Base-by-base conservation (phyloP, 2,797 vertebrate species). In the Psittacula echo region DNA sequence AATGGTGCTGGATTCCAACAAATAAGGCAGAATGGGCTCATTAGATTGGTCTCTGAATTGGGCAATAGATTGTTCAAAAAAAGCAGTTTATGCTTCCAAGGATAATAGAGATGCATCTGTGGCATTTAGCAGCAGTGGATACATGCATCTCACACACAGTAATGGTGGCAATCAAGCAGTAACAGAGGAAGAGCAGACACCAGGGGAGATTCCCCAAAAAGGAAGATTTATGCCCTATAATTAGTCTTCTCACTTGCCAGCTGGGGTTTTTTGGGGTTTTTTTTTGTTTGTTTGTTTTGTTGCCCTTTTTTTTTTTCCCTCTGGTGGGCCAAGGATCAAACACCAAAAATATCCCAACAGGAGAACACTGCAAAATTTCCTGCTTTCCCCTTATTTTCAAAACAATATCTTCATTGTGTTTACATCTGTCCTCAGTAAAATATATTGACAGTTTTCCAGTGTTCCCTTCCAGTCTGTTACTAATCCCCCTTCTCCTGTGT, bases 41-140 rank as follows among this genome's bases (percentile, higher is more conserved):
- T 94, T 89, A 87, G 51, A 83, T 74, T 83, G 62, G 39, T 75
- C 80, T 90, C 75, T 68, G 91, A 86, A 66, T 50, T 26, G 53
- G 66, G 66, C 47, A 75, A 75, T 53, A 75, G 32, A 81, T 70
- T 65, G 93, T 22, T 62, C 80, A 89, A 61, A 65, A 91, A 67
- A 72, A 66, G 23, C 32, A 85, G 62, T 75, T 95, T 72, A 30
- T 85, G 42, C 41, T 94, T 84, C 66, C 75, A 21, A 87, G 75
- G 32, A 48, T 90, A 94, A 93, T 71, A 94, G 77, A 90, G 81
- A 80, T 83, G 71, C 75, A 70, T 96, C 90, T 89, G 68, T 66
- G 54, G 73, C 62, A 64, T 82, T 93, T 85, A 96, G 66, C 60
- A 75, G 88, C 68, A 87, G 58, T 7, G 13, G 54, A 75, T 87